Evolutionary conservation across 2,797 vertebrate species (phyloP), one percentile per base, ranked within the genome.

Genomic region (Luscinia megarhynchos): DNA sequence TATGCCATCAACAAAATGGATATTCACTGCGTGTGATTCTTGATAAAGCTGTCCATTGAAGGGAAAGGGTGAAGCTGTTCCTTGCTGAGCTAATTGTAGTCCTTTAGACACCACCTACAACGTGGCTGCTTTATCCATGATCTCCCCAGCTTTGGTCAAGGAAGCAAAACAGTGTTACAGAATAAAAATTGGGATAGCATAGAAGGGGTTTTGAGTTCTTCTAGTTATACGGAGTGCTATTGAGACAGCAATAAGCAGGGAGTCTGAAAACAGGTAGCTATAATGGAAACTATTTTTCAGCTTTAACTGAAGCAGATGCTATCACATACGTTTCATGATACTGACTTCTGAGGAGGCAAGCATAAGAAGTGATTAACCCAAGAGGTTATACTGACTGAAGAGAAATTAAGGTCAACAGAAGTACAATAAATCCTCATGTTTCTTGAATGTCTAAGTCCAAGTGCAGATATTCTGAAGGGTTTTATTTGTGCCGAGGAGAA

Each of bases 241-340:
- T 70, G 46, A 79, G 12, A 36, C 74, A 82, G 75, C 41, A 84
- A 46, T 90, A 79, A 94, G 59, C 69, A 88, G 26, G 32, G 54
- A 81, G 46, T 78, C 30, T 94, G 76, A 67, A 94, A 95, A 64
- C 50, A 79, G 45, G 57, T 73, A 77, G 45, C 61, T 89, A 9
- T 94, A 96, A 96, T 93, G n/a, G 90, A 90, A 96, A 85, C 59
- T 87, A 66, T 90, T 93, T 96, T 96, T 96, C 89, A 93, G 14
- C 66, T 86, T 87, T 88, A 88, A 64, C 68, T 72, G 74, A 76
- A 74, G 55, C 66, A 54, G 63, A 40, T 75, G 59, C 75, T 92
- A 82, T 84, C 69, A n/a, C 27, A 85, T 40, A 32, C 1, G 8
- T 91, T 76, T 80, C 21, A 41, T 83, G 66, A 59, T 93, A 83